These are phyloP conservation scores for Bombus consobrinus DNA, from an alignment of 1,140 invertebrate species.

Conservation along the genomic window DNA sequence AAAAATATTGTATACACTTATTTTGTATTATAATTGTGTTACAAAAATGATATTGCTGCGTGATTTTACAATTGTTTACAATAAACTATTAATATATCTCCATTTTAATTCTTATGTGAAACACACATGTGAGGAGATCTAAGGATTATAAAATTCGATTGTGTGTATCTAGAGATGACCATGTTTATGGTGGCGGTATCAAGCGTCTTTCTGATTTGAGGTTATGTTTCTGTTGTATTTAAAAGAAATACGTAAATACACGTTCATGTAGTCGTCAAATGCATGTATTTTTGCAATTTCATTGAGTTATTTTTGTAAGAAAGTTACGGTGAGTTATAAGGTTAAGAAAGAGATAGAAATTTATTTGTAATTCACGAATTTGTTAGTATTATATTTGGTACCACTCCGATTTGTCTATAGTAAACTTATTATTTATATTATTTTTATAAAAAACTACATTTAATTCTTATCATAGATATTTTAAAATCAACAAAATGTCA, in stretches of 20 bases:
- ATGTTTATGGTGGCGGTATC: slow-evolving; percentile 38
- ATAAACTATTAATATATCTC: background rate
- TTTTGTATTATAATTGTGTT: background rate
- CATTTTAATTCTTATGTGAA: background rate
- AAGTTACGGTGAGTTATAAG: slow-evolving; percentile 45
- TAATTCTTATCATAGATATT: slow-evolving; percentile 25
- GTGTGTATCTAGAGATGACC: background rate
- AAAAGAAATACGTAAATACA: slow-evolving; percentile 51
- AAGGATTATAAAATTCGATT: background rate
- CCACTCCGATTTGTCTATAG: background rate
- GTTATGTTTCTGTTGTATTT: slow-evolving; percentile 57
- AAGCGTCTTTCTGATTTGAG: slow-evolving; percentile 54
- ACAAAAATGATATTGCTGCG: background rate
- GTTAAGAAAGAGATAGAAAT: background rate
- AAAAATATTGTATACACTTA: background rate
- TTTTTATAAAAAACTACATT: background rate
- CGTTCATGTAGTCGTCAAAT: slow-evolving; percentile 62
- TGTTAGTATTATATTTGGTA: background rate
- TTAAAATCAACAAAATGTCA: slow-evolving; percentile 57
- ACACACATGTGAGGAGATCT: background rate
- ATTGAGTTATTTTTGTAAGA: slow-evolving; percentile 60
- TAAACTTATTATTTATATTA: background rate
- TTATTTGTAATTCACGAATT: background rate
- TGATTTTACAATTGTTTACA: background rate
- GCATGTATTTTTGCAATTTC: slow-evolving; percentile 38